Evolutionary conservation across 2,797 vertebrate species (phyloP).

Genomic region (Adrianichthys oophorus): DNA sequence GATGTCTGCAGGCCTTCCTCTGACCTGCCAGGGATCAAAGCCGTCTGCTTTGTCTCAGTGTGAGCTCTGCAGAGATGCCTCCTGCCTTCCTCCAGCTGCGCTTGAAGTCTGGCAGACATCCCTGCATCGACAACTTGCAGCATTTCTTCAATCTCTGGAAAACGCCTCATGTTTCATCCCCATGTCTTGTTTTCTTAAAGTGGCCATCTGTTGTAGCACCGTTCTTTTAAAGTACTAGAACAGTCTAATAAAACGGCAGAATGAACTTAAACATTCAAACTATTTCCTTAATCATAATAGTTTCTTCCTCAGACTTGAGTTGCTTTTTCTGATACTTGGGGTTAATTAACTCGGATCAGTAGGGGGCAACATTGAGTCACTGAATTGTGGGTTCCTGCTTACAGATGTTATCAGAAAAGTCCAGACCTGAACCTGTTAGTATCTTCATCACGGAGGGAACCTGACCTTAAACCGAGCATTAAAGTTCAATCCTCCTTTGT

Average conservation of each 20-base stretch:
- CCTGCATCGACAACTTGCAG: slow-evolving; percentile 21
- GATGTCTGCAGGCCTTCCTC: slow-evolving; percentile 3
- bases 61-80: neutral
- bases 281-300: neutral
- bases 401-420: too few relatives aligned
- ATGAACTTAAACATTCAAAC: neutral
- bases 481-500: neutral
- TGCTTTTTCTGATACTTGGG: neutral
- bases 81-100: slow-evolving; percentile 1
- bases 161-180: slow-evolving; percentile 28
- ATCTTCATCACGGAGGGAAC: neutral
- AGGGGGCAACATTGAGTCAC: slow-evolving; percentile 63
- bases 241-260: neutral
- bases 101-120: slow-evolving; percentile 28
- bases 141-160: slow-evolving; percentile 17
- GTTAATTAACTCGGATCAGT: slow-evolving; percentile 7
- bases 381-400: too few relatives aligned
- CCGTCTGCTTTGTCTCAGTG: slow-evolving; percentile 10
- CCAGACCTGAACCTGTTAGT: too few relatives aligned
- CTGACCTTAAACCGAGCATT: slow-evolving; percentile 2
- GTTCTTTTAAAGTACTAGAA: slow-evolving; percentile 10
- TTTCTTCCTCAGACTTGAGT: slow-evolving; percentile 15
- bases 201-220: slow-evolving; percentile 44
- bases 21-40: slow-evolving; percentile 8
- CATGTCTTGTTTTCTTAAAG: slow-evolving; percentile 23